Evolutionary conservation across 2,888 invertebrate species (phyloP), one percentile per base, ranked within the genome.

Genomic region (Tanaodytes sp.): DNA sequence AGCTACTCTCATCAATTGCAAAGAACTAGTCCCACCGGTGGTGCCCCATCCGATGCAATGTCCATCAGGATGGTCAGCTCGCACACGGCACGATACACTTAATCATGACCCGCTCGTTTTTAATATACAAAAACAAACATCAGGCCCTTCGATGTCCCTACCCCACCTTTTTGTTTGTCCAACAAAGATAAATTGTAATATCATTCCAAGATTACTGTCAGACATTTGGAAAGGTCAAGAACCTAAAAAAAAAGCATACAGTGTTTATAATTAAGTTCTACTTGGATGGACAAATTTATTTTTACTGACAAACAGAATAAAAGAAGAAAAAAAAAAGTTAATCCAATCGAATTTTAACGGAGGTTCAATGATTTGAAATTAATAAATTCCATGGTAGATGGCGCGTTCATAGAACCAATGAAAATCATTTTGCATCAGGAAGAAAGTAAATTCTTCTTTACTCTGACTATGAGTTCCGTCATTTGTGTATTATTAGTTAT

Each of bases 1-100:
- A 84, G 84, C 76, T 84, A 82, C 67, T 76, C 84, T 18, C 82
- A 83, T 76, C 84, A 81, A 67, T 82, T 81, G 70, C 84, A 82
- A 72, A 80, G 82, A 76, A 81, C 83, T 30, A 83, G 83, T 73
- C 84, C 83, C 39, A 81, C 81, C 14, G 82, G 82, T 57, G 82
- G 82, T 57, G 78, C 80, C 27, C 79, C 79, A 51, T 80, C 80
- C 30, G 82, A 84, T 76, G 82, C 83, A 19, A 81, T 80, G 36
- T 81, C 83, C 51, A 82, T 84, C 52, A 79, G 84, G 76, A 82
- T 84, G 81, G 80, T 84, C 75, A 75, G 77, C 57, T 69, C 79
- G 37, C 79, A 78, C 61, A 64, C 77, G 20, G 71, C 79, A 30
- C 78, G 80, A 57, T 80, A 77, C 61, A 58, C 80, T 57, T 81